Percentiles rank a stretch among this genome's conserved stretches.
Evolutionary conservation across 2,888 invertebrate species (phyloP).

Genomic region (Eilema caniola): DNA sequence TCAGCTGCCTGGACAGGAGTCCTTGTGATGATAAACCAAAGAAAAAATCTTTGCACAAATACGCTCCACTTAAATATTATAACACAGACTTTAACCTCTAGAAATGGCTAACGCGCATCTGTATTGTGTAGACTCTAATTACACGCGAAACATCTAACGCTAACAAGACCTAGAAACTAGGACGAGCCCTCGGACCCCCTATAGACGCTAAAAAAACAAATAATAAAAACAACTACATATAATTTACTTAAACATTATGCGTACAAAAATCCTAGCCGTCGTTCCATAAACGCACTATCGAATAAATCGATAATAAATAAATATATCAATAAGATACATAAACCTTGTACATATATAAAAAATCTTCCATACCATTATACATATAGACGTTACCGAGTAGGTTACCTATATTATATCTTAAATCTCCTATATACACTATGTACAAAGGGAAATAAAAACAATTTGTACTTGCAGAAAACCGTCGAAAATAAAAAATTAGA

Average conservation of each 20-base stretch:
- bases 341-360: conserved; percentile 82
- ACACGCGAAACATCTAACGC: conserved; percentile 70
- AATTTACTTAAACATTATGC: conserved; percentile 86
- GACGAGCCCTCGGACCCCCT: conserved; percentile 62
- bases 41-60: conserved; percentile 44
- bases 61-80: conserved; percentile 63
- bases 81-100: conserved; percentile 73
- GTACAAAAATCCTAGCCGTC: conserved; percentile 82
- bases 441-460: conserved; percentile 86
- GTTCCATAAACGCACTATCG: conserved; percentile 71
- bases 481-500: conserved; percentile 75
- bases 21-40: conserved; percentile 62
- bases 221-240: conserved; percentile 81
- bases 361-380: conserved; percentile 75
- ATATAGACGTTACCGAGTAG: conserved; percentile 72
- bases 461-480: conserved; percentile 87
- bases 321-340: conserved; percentile 82
- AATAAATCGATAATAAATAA: conserved; percentile 79
- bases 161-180: conserved; percentile 69
- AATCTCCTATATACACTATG: conserved; percentile 85
- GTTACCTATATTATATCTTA: conserved; percentile 72
- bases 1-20: conserved; percentile 57
- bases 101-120: conserved; percentile 67
- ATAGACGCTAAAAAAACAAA: conserved; percentile 73
- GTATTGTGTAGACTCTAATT: conserved; percentile 66